A percentile compares a stretch with the other conserved stretches of the same genome.
These are phyloP conservation scores for Oreochromis tanganicae DNA, from an alignment of 2,113 vertebrate genomes.

Conservation along the genomic window DNA sequence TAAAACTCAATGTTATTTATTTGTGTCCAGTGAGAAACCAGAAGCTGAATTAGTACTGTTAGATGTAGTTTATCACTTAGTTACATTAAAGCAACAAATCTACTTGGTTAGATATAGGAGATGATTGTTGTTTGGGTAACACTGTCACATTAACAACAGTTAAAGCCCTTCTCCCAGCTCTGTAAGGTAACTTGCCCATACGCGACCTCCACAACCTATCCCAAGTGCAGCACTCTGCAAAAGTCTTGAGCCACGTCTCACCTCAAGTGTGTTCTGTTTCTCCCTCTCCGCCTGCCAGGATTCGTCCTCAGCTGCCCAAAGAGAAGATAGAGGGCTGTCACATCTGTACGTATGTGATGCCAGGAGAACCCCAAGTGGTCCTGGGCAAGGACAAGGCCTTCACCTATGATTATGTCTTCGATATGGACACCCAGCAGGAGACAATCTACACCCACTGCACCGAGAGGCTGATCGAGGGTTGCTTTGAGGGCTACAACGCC, in stretches of 20 bases:
- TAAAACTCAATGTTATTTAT: neutral
- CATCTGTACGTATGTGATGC: slow-evolving; percentile 93
- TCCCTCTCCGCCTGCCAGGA: slow-evolving; percentile 66
- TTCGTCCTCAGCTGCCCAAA: slow-evolving; percentile 93
- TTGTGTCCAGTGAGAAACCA: no score
- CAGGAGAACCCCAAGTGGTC: slow-evolving; percentile 92
- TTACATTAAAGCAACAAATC: neutral
- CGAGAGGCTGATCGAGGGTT: slow-evolving; percentile 92
- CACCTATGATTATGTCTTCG: slow-evolving; percentile 93
- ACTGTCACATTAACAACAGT: neutral
- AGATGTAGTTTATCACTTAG: neutral
- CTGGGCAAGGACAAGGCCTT: slow-evolving; percentile 98
- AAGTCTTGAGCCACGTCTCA: neutral
- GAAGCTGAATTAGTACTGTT: neutral
- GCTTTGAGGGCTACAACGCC: slow-evolving; percentile 96
- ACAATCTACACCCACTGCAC: slow-evolving; percentile 86
- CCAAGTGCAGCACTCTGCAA: neutral
- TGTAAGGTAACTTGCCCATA: neutral
- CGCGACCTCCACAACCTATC: accelerated
- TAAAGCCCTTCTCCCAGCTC: neutral
- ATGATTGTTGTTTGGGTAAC: neutral
- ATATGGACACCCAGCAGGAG: slow-evolving; percentile 88
- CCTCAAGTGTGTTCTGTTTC: accelerated
- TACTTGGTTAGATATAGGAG: neutral
- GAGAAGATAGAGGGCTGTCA: slow-evolving; percentile 98